A percentile compares a stretch with the other conserved stretches of the same genome.
phyloP scores from a whole-genome alignment of 2,113 vertebrate species.

The Leptobrachium ailaonicum region DNA sequence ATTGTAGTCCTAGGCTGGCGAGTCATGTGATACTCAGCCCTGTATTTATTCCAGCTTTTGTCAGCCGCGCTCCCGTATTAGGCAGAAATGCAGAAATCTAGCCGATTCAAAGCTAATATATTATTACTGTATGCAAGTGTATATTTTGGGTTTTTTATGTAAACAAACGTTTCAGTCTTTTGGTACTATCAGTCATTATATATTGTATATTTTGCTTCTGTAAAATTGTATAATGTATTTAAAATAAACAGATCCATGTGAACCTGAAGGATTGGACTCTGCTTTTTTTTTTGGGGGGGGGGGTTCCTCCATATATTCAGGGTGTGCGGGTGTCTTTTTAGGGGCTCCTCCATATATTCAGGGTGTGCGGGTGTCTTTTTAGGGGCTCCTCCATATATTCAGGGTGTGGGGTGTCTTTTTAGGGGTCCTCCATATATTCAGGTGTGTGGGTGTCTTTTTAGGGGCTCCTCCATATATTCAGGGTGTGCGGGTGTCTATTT shows the following conservation, averaged over 20 bases:
- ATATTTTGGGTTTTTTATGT: conserved; percentile 18
- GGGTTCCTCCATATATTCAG: no score
- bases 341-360: no score
- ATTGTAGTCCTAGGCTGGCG: neutral
- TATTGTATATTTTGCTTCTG: conserved; percentile 47
- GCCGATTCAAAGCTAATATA: conserved; percentile 35
- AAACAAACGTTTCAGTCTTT: conserved; percentile 19
- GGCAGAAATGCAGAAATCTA: neutral
- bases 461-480: no score
- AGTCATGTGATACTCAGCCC: neutral
- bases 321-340: no score
- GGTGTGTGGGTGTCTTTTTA: no score
- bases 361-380: no score
- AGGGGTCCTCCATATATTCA: no score
- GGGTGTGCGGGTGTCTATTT: no score
- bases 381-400: no score
- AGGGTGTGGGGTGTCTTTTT: no score
- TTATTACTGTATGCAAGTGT: conserved; percentile 31
- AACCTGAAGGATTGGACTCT: neutral
- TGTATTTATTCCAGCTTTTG: neutral
- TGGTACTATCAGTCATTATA: conserved; percentile 24
- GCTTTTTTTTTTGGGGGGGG: neutral
- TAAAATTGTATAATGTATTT: conserved; percentile 44
- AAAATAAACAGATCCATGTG: conserved; percentile 38
- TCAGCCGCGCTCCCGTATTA: neutral